These are phyloP conservation scores for Eucidaris tribuloides DNA, from an alignment of 35 echinoderm and acorn worm genomes.

Conservation along the genomic window DNA sequence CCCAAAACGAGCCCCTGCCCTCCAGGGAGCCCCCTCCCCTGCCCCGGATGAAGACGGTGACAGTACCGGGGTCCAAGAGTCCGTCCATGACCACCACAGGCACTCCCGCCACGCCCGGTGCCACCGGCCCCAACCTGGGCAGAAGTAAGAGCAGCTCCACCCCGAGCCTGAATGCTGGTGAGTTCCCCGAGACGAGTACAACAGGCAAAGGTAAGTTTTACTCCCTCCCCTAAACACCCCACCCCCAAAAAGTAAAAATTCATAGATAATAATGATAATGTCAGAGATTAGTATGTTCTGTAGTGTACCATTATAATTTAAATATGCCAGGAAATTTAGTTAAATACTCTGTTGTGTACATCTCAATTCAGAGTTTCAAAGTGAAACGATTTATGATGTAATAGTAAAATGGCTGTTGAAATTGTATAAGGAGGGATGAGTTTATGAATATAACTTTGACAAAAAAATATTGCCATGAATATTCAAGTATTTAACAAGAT, in stretches of 20 bases:
- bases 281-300: too few species aligned
- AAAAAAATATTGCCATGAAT: too few species aligned
- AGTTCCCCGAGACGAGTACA: conserved; percentile 31
- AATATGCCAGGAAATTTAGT: too few species aligned
- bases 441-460: too few species aligned
- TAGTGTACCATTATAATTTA: too few species aligned
- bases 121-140: conserved; percentile 41
- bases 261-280: too few species aligned
- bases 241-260: neutral
- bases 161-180: conserved; percentile 80
- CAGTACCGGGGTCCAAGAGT: conserved; percentile 35
- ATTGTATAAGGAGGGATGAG: too few species aligned
- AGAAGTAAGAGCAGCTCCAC: conserved; percentile 89
- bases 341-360: too few species aligned
- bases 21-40: conserved; percentile 46
- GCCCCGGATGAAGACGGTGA: conserved; percentile 38
- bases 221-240: neutral
- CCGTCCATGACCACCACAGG: conserved; percentile 35
- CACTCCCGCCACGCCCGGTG: neutral
- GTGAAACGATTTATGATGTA: too few species aligned
- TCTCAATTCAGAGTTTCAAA: too few species aligned
- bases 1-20: conserved; percentile 31
- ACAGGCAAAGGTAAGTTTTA: conserved; percentile 45
- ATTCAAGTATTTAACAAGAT: too few species aligned
- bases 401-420: too few species aligned